A percentile compares a stretch with the other conserved stretches of the same genome.
phyloP scores from a whole-genome alignment of 1,140 invertebrate species.

The Megalopta genalis region DNA sequence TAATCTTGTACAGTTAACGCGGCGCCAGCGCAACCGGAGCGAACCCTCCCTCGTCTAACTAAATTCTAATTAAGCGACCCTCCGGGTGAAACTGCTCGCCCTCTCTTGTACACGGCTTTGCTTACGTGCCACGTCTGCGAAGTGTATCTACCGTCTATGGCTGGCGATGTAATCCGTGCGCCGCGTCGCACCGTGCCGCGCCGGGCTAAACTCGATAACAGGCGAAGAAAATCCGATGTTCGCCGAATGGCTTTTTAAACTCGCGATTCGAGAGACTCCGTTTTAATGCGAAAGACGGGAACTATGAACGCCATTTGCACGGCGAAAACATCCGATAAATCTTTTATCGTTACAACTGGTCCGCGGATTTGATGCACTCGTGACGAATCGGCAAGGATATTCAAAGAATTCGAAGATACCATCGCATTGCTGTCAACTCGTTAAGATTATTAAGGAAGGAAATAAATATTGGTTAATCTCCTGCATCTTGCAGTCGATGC shows the following conservation, averaged over 20 bases:
- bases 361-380: no score
- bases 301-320: no score
- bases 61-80: constrained; percentile 67
- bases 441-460: no score
- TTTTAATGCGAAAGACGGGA: not conserved
- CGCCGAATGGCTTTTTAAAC: constrained; percentile 2
- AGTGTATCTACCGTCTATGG: constrained; percentile 30
- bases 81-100: constrained; percentile 32
- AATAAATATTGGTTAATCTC: no score
- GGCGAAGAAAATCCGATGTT: constrained; percentile 15
- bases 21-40: constrained; percentile 21
- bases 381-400: no score
- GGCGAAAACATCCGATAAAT: no score
- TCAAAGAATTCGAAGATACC: no score
- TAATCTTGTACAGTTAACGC: constrained; percentile 65
- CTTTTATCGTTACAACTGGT: no score
- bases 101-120: constrained; percentile 42
- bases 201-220: constrained; percentile 33
- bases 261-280: not conserved
- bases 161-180: constrained; percentile 21
- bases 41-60: constrained; percentile 54
- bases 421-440: no score
- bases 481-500: no score
- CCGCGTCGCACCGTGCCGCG: not conserved
- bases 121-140: constrained; percentile 33